Conservation (phyloP, 2,888 invertebrate genomes). For the Aethes cnicana region DNA sequence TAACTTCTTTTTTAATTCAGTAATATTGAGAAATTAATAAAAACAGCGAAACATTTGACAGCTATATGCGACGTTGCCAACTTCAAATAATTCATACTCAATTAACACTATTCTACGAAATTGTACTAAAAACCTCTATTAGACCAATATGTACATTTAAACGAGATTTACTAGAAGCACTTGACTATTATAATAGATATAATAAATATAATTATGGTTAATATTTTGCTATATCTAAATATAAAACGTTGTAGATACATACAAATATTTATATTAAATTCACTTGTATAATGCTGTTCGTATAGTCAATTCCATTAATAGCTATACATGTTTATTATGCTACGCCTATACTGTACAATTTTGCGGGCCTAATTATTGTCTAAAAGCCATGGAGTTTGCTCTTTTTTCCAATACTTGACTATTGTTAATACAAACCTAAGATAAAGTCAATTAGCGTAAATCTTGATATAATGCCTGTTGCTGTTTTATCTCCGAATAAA, state of each 20-base stretch:
- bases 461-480: too few relatives aligned
- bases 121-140: constrained; percentile 8
- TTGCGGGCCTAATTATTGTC: constrained; percentile 24
- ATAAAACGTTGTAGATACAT: constrained; percentile 12
- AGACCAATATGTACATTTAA: constrained; percentile 8
- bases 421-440: too few relatives aligned
- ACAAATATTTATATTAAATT: constrained; percentile 5
- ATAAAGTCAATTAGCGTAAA: too few relatives aligned
- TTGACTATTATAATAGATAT: constrained; percentile 6
- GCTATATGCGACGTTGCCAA: too few relatives aligned
- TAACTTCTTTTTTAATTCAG: too few relatives aligned
- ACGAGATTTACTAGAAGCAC: constrained; percentile 1
- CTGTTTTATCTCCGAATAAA: too few relatives aligned
- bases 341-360: constrained; percentile 1
- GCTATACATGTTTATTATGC: constrained; percentile 15
- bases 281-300: not conserved
- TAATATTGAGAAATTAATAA: too few relatives aligned
- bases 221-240: not conserved
- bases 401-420: not conserved
- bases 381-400: constrained; percentile 23
- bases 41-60: too few relatives aligned
- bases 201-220: not conserved
- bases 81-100: too few relatives aligned
- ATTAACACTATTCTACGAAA: too few relatives aligned
- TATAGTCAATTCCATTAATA: constrained; percentile 8